Evolutionary conservation across 2,888 invertebrate species (phyloP).

Genomic region (Neoaliturus tenellus): DNA sequence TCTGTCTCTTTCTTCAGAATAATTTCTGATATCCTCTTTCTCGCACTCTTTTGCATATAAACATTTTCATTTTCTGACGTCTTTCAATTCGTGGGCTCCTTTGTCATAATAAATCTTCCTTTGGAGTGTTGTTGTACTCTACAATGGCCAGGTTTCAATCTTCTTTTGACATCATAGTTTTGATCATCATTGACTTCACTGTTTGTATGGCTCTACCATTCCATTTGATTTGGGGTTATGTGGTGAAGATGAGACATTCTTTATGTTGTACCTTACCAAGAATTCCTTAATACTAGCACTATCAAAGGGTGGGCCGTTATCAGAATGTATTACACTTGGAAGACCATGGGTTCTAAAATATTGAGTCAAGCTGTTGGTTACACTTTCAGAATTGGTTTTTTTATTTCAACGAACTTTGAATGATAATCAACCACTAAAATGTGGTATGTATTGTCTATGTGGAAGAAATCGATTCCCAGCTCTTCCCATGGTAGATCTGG

Average conservation of each 20-base stretch:
- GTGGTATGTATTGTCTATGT: neutral
- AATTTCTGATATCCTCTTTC: neutral
- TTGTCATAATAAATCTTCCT: neutral
- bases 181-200: neutral
- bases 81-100: neutral
- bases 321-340: neutral
- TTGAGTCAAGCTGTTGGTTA: neutral
- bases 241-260: neutral
- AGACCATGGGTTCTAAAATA: neutral
- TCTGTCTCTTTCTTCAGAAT: too few relatives aligned
- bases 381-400: neutral
- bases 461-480: constrained; percentile 33
- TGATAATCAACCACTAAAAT: constrained; percentile 11
- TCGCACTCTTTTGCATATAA: neutral
- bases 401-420: constrained; percentile 25
- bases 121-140: neutral
- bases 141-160: neutral
- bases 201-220: neutral
- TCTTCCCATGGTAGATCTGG: constrained; percentile 7
- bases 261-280: neutral
- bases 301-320: neutral
- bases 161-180: neutral
- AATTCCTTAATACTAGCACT: neutral
- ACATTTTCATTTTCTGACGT: neutral
- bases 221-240: neutral